Base-by-base conservation (phyloP, 2,888 invertebrate genomes). In the Amphipoea lucens region DNA sequence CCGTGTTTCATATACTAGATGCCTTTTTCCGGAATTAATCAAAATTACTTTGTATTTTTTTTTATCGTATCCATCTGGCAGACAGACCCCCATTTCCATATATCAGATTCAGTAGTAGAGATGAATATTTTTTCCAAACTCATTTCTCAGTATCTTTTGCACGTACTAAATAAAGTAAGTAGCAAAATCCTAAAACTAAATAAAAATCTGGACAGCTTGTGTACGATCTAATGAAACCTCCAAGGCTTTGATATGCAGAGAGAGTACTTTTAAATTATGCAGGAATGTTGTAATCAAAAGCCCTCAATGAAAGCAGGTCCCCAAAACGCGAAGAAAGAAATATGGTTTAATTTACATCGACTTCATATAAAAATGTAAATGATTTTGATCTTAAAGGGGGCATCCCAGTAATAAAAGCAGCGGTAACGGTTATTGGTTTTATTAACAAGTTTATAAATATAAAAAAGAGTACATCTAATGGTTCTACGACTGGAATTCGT, bases 181-280 rank as follows among this genome's bases (percentile, higher is more conserved):
- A 69, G 54, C 42, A 63, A 65, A 68, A 62, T 63, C 11, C 54
- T 74, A 67, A 79, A 76, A 75, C 69, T 66, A 76, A 79, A 79
- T 76, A 80, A 82, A 84, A 77, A 70, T 77, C 81, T 74, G 78
- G 67, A 48, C 54, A 75, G 79, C 76, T 79, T 68, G 54, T 79
- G 79, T 83, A 80, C 78, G 73, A 76, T 81, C 75, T 88, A 90
- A 91, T 90, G 83, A 91, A 92, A 91, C 79, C 79, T 79, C 80
- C 69, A 67, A 83, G 51, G 78, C 91, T 93, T 92, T 92, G 89
- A 89, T 87, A 91, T 92, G 91, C 90, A 91, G 89, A 91, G 87
- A 86, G 87, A 85, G 76, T 78, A 84, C 82, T 76, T 85, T 87
- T 83, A 88, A 88, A 90, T 89, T 86, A 90, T 89, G 88, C 88